phyloP scores from a whole-genome alignment of 2,888 invertebrate species.

The Phlogophora meticulosa region DNA sequence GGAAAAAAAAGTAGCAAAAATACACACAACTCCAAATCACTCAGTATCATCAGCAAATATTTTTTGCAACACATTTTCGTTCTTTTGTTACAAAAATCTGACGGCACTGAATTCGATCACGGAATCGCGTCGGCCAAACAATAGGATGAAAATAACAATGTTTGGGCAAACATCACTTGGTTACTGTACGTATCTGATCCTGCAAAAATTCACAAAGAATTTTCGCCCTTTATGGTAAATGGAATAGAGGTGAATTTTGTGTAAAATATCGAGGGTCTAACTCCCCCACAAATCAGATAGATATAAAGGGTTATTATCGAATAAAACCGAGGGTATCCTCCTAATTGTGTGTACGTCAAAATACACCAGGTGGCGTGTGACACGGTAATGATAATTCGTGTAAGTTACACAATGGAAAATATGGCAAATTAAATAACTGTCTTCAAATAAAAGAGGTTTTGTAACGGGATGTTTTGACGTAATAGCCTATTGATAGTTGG shows the following conservation, averaged over 20 bases:
- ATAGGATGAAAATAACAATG: constrained; percentile 76
- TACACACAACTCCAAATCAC: constrained; percentile 52
- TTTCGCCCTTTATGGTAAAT: constrained; percentile 17
- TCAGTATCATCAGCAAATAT: constrained; percentile 68
- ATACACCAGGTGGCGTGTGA: constrained; percentile 69
- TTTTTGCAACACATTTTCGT: constrained; percentile 65
- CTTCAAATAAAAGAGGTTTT: constrained; percentile 41
- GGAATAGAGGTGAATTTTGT: constrained; percentile 49
- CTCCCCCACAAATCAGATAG: constrained; percentile 72
- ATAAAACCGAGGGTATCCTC: constrained; percentile 62
- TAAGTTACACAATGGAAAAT: constrained; percentile 58
- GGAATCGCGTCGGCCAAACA: constrained; percentile 75
- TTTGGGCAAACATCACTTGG: constrained; percentile 73
- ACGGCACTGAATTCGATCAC: constrained; percentile 79
- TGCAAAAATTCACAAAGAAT: constrained; percentile 31
- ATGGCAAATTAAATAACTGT: constrained; percentile 56
- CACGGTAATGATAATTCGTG: constrained; percentile 67
- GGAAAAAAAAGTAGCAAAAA: constrained; percentile 46
- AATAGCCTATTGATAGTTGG: constrained; percentile 29
- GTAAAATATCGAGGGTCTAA: constrained; percentile 5
- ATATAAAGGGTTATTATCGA: constrained; percentile 78
- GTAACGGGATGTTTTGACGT: constrained; percentile 46
- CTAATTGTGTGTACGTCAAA: constrained; percentile 64
- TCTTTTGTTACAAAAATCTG: constrained; percentile 82
- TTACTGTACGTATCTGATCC: constrained; percentile 55